These are phyloP conservation scores for Phataginus tetradactyla DNA, from an alignment of 2,797 vertebrate genomes.

Conservation along the genomic window DNA sequence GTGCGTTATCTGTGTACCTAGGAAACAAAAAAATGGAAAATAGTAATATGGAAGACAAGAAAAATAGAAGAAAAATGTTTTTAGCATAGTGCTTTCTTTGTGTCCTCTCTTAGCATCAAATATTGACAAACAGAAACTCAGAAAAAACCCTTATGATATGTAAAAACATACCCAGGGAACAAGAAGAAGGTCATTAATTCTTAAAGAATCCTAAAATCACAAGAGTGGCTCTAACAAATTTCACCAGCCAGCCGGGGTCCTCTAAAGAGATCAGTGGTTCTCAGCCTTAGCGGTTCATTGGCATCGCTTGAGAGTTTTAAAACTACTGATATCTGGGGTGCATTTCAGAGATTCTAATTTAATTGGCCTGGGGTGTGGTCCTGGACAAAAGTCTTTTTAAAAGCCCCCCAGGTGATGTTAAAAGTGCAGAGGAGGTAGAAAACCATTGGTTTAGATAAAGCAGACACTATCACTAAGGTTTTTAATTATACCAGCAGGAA, in stretches of 20 bases:
- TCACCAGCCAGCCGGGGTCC: neutral
- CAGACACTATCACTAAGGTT: neutral
- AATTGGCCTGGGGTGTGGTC: neutral
- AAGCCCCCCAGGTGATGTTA: neutral
- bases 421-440: neutral
- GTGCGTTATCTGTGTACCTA: neutral
- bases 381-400: neutral
- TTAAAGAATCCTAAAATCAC: neutral
- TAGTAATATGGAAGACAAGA: neutral
- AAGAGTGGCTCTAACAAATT: neutral
- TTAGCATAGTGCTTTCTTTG: neutral
- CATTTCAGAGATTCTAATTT: neutral
- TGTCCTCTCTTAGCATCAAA: neutral
- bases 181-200: neutral
- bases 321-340: neutral
- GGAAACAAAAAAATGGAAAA: neutral
- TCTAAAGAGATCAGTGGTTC: neutral
- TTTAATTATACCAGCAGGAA: neutral
- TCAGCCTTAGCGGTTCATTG: neutral
- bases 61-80: constrained; percentile 21
- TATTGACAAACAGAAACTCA: neutral
- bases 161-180: neutral
- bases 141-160: neutral
- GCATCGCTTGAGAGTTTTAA: neutral
- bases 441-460: neutral